A percentile compares a stretch with the other conserved stretches of the same genome.
phyloP scores from a whole-genome alignment of 2,797 vertebrate genomes.

The Masticophis lateralis region DNA sequence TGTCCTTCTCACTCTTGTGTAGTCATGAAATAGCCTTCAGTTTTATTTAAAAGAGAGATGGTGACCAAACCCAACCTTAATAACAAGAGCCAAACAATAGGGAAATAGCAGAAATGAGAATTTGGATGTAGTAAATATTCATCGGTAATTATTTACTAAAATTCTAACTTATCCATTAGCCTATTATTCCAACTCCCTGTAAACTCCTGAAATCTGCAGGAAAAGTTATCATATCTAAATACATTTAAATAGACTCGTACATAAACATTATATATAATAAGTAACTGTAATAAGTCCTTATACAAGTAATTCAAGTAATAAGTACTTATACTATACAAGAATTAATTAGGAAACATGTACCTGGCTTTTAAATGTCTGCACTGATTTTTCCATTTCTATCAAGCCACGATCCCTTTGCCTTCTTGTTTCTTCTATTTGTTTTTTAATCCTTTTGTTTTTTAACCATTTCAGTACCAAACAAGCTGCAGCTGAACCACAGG shows the following conservation, averaged over 20 bases:
- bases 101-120: not conserved
- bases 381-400: slow-evolving; percentile 54
- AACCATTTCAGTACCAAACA: slow-evolving; percentile 48
- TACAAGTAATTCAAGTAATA: not conserved
- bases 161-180: not conserved
- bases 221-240: not conserved
- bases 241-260: not conserved
- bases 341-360: slow-evolving; percentile 23
- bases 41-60: not conserved
- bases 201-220: not conserved
- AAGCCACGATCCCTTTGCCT: slow-evolving; percentile 38
- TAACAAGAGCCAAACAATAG: not conserved
- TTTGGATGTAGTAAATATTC: not conserved
- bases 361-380: slow-evolving; percentile 57
- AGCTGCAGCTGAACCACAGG: not conserved
- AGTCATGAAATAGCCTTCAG: not conserved
- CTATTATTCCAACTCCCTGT: not conserved
- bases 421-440: slow-evolving; percentile 50
- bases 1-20: not conserved
- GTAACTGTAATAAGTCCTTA: not conserved
- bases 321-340: not conserved
- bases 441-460: slow-evolving; percentile 29
- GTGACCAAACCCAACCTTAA: not conserved
- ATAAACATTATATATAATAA: not conserved
- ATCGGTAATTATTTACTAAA: not conserved